A percentile compares a stretch with the other conserved stretches of the same genome.
phyloP scores from a whole-genome alignment of 2,797 vertebrate genomes.

The Rhinophrynus dorsalis region DNA sequence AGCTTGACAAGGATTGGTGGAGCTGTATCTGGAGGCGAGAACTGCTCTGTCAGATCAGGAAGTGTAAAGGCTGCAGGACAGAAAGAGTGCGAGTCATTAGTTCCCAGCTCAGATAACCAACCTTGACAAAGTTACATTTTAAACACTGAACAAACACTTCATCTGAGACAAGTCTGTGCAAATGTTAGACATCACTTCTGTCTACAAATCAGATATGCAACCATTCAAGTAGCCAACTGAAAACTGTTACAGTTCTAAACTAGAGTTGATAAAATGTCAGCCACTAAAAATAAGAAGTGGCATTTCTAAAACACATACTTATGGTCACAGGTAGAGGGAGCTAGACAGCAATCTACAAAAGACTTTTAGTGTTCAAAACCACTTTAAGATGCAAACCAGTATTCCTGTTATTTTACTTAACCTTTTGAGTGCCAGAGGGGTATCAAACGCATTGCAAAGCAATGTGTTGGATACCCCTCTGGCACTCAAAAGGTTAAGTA shows the following conservation, averaged over 20 bases:
- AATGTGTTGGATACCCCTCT: no score
- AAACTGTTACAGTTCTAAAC: background rate
- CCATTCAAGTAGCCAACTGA: background rate
- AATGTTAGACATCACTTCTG: conserved; percentile 1
- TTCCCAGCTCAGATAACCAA: background rate
- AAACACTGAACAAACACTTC: conserved; percentile 44
- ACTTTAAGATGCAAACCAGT: no score
- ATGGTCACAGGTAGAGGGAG: conserved; percentile 20
- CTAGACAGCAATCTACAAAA: background rate
- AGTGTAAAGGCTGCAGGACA: conserved; percentile 72
- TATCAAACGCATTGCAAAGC: no score
- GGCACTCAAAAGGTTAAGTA: no score
- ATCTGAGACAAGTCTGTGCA: conserved; percentile 38
- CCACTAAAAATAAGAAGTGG: background rate
- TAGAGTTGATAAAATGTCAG: background rate
- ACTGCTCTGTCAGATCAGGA: conserved; percentile 90
- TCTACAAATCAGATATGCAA: background rate
- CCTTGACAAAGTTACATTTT: conserved; percentile 33
- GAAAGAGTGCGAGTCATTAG: conserved; percentile 27
- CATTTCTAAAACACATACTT: background rate
- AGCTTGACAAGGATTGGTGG: conserved; percentile 83
- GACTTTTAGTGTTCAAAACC: no score
- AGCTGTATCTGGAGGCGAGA: conserved; percentile 82
- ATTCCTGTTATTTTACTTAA: no score
- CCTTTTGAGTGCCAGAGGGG: no score